phyloP scores from a whole-genome alignment of 2,113 vertebrate genomes.

The Hyla sarda region DNA sequence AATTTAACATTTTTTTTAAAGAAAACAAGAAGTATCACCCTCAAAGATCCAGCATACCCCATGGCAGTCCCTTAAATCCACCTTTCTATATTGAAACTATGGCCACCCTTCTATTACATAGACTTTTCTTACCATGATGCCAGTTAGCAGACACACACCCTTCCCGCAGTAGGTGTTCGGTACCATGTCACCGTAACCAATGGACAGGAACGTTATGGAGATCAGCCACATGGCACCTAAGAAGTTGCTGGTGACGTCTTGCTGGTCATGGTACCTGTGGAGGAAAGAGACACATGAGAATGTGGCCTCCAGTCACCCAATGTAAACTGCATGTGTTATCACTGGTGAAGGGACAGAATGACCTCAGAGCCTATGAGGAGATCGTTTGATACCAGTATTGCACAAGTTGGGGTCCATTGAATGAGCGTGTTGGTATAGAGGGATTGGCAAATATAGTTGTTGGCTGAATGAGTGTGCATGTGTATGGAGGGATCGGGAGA shows the following conservation, averaged over 20 bases:
- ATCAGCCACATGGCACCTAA: conserved; percentile 99
- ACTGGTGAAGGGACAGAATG: too few relatives aligned
- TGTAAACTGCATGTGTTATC: not conserved
- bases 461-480: too few relatives aligned
- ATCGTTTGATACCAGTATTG: too few relatives aligned
- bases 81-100: not conserved
- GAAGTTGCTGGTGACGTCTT: conserved; percentile 98
- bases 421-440: too few relatives aligned
- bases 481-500: too few relatives aligned
- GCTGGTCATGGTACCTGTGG: conserved; percentile 93
- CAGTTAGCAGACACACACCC: conserved; percentile 96
- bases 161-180: conserved; percentile 98
- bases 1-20: too few relatives aligned
- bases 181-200: conserved; percentile 98
- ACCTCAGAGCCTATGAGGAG: too few relatives aligned
- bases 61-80: not conserved
- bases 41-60: not conserved
- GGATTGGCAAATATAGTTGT: too few relatives aligned
- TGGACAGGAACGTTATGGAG: conserved; percentile 98
- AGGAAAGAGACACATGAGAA: not conserved
- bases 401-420: too few relatives aligned
- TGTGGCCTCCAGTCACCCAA: not conserved
- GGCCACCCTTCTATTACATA: too few relatives aligned
- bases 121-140: conserved; percentile 98
- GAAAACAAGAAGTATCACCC: too few relatives aligned